These are phyloP conservation scores for Cantharis lateralis DNA, from an alignment of 2,888 invertebrate species.

Conservation along the genomic window DNA sequence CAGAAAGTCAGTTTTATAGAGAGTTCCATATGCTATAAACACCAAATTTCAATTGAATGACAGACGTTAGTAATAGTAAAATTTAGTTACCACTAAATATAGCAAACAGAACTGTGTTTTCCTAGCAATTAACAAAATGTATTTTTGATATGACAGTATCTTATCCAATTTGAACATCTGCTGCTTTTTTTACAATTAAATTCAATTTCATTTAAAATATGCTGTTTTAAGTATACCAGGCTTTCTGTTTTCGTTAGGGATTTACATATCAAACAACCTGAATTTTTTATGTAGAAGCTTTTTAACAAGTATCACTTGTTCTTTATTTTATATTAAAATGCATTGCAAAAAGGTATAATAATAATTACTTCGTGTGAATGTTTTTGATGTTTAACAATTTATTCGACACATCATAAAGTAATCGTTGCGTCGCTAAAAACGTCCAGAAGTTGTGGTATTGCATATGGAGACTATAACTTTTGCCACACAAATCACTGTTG, in stretches of 20 bases:
- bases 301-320: not conserved
- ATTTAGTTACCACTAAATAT: constrained; percentile 45
- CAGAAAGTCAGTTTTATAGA: constrained; percentile 39
- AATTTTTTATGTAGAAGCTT: constrained; percentile 20
- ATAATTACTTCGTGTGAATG: not conserved
- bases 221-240: constrained; percentile 2
- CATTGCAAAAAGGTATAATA: not conserved
- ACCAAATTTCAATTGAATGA: constrained; percentile 43
- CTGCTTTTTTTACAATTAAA: constrained; percentile 38
- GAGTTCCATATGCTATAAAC: constrained; percentile 46
- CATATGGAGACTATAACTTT: constrained; percentile 45
- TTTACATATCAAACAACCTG: constrained; percentile 32
- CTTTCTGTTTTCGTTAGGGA: constrained; percentile 10
- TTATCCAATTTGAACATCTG: constrained; percentile 50
- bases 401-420: constrained; percentile 41
- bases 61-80: constrained; percentile 42
- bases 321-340: not conserved
- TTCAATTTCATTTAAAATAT: constrained; percentile 29
- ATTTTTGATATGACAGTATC: constrained; percentile 47
- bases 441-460: constrained; percentile 36
- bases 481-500: constrained; percentile 49
- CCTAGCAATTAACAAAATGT: constrained; percentile 49
- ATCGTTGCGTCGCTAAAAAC: constrained; percentile 34
- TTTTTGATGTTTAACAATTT: constrained; percentile 30
- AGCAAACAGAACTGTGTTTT: constrained; percentile 48